Conservation (phyloP, 2,888 invertebrate species). For the Eupithecia dodoneata region DNA sequence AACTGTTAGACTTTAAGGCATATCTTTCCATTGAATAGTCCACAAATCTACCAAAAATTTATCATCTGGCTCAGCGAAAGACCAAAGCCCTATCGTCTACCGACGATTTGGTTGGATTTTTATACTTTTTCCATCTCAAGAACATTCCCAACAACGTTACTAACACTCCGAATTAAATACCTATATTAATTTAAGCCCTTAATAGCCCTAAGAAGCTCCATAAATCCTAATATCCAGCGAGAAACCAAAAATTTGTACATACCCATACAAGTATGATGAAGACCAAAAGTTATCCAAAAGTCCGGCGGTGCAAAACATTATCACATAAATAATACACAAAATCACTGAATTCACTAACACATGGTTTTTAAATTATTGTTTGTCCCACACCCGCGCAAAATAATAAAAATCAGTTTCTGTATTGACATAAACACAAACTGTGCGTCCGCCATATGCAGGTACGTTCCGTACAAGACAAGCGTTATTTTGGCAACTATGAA, state of each 20-base stretch:
- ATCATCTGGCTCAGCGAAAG: constrained; percentile 67
- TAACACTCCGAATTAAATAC: constrained; percentile 31
- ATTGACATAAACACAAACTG: constrained; percentile 85
- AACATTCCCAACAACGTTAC: constrained; percentile 23
- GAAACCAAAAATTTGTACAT: constrained; percentile 77
- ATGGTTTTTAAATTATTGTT: constrained; percentile 70
- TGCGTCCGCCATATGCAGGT: constrained; percentile 83
- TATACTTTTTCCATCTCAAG: constrained; percentile 6
- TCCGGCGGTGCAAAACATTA: constrained; percentile 77
- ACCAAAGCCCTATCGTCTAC: constrained; percentile 40
- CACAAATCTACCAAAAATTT: constrained; percentile 54
- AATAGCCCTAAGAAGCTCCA: constrained; percentile 44
- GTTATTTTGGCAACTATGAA: constrained; percentile 9
- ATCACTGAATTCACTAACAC: constrained; percentile 77
- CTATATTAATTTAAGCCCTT: constrained; percentile 29
- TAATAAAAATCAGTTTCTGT: constrained; percentile 79
- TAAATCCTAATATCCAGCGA: constrained; percentile 58
- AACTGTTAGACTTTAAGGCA: background rate
- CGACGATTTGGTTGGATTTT: constrained; percentile 26
- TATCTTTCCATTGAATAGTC: background rate
- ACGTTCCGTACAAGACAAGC: constrained; percentile 68
- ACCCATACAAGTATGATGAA: constrained; percentile 77
- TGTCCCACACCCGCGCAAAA: constrained; percentile 82
- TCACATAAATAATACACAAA: constrained; percentile 76
- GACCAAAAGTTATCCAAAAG: constrained; percentile 73